Conservation (phyloP, 2,113 vertebrate genomes). For the Brachyistius frenatus region DNA sequence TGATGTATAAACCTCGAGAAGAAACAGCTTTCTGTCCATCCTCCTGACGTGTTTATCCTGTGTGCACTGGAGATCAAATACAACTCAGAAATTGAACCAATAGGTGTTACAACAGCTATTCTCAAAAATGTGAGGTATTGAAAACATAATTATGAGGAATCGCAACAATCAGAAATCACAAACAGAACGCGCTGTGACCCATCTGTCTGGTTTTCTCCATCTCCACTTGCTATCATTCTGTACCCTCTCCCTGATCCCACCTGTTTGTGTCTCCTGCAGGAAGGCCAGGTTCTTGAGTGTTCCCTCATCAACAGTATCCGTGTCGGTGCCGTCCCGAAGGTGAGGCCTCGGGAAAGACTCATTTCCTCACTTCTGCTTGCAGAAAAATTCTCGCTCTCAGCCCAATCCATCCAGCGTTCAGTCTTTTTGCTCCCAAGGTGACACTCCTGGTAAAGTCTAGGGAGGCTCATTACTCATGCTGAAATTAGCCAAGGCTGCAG, state of each 20-base stretch:
- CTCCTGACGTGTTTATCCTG: too few species aligned
- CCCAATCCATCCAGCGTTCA: neutral
- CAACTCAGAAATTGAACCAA: too few species aligned
- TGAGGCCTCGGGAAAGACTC: slow-evolving; percentile 74
- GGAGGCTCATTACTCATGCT: slow-evolving; percentile 7
- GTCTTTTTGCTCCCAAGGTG: neutral
- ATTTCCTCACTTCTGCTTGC: slow-evolving; percentile 36
- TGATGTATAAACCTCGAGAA: too few species aligned
- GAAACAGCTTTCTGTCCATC: too few species aligned
- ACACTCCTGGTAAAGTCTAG: slow-evolving; percentile 14
- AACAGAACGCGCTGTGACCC: neutral
- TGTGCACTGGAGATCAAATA: too few species aligned
- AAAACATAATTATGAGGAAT: too few species aligned
- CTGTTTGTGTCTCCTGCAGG: slow-evolving; percentile 74
- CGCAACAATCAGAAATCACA: neutral
- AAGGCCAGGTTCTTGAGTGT: slow-evolving; percentile 97
- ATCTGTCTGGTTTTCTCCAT: neutral
- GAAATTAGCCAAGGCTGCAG: slow-evolving; percentile 23
- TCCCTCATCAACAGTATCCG: slow-evolving; percentile 99
- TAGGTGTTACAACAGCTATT: too few species aligned
- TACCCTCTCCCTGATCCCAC: neutral
- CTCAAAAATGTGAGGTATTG: too few species aligned
- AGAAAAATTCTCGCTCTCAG: slow-evolving; percentile 2
- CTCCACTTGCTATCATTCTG: neutral
- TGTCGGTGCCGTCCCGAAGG: slow-evolving; percentile 91